Base-by-base conservation (phyloP, 2,797 vertebrate genomes). In the Crenuchus spilurus region DNA sequence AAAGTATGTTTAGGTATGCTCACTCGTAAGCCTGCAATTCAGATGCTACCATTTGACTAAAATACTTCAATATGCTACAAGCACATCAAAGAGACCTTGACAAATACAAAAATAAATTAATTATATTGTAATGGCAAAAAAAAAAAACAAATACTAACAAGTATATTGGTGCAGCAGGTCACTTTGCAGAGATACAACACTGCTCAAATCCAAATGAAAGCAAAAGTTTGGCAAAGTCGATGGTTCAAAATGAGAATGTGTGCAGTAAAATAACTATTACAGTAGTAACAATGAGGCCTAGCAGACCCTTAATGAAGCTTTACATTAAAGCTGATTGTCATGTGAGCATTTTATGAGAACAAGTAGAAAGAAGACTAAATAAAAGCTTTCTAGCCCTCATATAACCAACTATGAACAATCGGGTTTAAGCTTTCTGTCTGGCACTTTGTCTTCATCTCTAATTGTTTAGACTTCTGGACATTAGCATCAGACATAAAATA, bases 11-110 rank as follows among this genome's bases (percentile, higher is more conserved):
- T 84, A 82, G 88, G 80, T 91, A 90, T 87, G 90, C 84, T 91
- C 93, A 94, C 90, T 91, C 91, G 89, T 87, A 94, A 95, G 92
- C 92, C 90, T 92, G 85, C 89, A 90, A 83, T 92, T 83, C 89
- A 89, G 84, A 87, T 87, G 88, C 89, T 92, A 91, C 90, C 86
- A 86, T 86, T 86, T 80, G 78, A 91, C 84, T 89, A 85, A 88
- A 88, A 85, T 84, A 88, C 92, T 86, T 92, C 88, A 85, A 90
- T 89, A 92, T 90, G 89, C 89, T 90, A 84, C 84, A 73, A 85
- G 77, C 75, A 67, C 51, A 75, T 76, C 63, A 75, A 76, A 11
- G 28, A 88, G 58, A 18, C 26, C 14, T 28, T 1, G 8, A 77
- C 28, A 77, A 83, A 57, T 48, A 80, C 83, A 79, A 76, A 33